phyloP scores from a whole-genome alignment of 2,113 vertebrate species.

The Mobula hypostoma region DNA sequence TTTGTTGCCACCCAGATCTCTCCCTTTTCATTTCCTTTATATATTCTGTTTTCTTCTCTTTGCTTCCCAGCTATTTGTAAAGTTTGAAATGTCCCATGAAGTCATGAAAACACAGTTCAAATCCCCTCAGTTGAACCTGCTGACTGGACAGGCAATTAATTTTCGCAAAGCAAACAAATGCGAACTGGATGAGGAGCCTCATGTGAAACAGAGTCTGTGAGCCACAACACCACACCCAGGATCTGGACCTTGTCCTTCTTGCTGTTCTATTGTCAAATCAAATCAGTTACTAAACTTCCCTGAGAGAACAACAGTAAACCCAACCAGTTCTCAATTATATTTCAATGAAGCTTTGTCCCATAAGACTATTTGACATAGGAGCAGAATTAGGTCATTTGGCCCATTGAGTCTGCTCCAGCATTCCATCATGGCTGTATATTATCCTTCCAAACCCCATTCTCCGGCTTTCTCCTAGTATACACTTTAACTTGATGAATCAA shows the following conservation, averaged over 20 bases:
- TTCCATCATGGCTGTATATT: too few relatives aligned
- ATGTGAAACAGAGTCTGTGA: conserved; percentile 6
- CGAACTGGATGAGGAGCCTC: background rate
- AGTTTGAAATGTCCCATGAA: background rate
- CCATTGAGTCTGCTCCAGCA: too few relatives aligned
- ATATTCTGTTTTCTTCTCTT: background rate
- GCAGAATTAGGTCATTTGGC: too few relatives aligned
- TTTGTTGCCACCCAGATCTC: too few relatives aligned
- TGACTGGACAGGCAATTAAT: background rate
- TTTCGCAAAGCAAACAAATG: background rate
- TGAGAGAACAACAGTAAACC: background rate
- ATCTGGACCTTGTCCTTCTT: background rate
- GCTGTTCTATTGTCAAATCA: background rate
- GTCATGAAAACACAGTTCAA: background rate
- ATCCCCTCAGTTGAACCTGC: background rate
- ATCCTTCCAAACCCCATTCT: too few relatives aligned
- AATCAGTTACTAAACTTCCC: background rate
- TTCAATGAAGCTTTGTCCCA: background rate
- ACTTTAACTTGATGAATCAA: too few relatives aligned
- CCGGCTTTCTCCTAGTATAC: too few relatives aligned
- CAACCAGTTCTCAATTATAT: background rate
- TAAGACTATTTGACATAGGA: too few relatives aligned
- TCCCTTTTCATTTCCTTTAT: background rate
- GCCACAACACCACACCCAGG: background rate
- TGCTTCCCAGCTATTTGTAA: too few relatives aligned